These are phyloP conservation scores for Sebastiscus tertius DNA, from an alignment of 2,797 vertebrate genomes.

Conservation along the genomic window DNA sequence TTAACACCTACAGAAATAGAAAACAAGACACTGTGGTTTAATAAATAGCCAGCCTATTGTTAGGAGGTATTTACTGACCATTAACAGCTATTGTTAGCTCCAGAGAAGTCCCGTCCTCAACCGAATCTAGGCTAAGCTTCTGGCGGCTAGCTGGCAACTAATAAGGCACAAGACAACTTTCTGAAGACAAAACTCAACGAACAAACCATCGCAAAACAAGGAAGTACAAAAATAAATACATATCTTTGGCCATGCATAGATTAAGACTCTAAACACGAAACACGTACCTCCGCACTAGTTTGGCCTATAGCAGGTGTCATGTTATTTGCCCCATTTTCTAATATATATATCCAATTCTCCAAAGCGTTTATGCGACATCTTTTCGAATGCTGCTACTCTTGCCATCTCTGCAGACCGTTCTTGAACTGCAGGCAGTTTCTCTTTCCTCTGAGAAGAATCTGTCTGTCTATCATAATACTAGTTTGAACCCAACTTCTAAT, in stretches of 20 bases:
- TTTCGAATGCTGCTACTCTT: background rate
- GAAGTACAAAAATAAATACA: background rate
- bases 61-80: background rate
- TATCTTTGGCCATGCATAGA: background rate
- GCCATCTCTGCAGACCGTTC: background rate
- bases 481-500: background rate
- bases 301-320: background rate
- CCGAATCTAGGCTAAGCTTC: accelerated
- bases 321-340: background rate
- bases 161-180: background rate
- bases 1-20: background rate
- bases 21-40: background rate
- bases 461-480: background rate
- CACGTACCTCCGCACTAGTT: background rate
- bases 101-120: background rate
- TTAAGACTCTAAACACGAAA: background rate
- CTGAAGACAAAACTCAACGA: background rate
- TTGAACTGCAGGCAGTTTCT: background rate
- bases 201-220: background rate
- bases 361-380: background rate
- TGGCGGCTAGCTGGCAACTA: background rate
- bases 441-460: background rate
- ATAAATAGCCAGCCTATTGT: background rate
- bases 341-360: background rate
- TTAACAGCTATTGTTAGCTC: background rate